Evolutionary conservation across 2,888 invertebrate species (phyloP), one percentile per base, ranked within the genome.

Genomic region (Hyppa rectilinea): DNA sequence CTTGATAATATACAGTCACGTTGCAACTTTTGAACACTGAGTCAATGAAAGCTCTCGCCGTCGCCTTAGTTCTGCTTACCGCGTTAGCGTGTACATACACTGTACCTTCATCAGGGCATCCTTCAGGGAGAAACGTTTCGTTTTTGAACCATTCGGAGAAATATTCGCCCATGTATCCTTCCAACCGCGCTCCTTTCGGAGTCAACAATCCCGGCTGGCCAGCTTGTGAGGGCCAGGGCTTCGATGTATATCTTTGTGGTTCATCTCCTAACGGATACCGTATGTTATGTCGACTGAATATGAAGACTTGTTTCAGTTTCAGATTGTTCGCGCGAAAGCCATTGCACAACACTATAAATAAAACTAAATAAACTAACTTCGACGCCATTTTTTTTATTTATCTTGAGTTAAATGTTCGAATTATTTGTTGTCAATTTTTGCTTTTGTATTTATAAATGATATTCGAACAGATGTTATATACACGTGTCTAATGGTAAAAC

Each of bases 161-260:
- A 53, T 82, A 84, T 70, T 78, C 66, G 1, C 80, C 84, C 74
- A 84, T 79, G n/a, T 77, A 71, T 4, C 77, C 62, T 74, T 84
- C 84, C 26, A 74, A 9, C 26, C 40, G 31, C 23, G 56, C 68
- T 52, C 84, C 84, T 64, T 61, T 80, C 4, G 47, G 43, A 1
- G 84, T 82, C 52, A 84, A 49, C 0, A n/a, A 1, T 31, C 76
- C 84, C 0, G 1, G 23, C 2, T 38, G 3, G 2, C 71, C 74
- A 38, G 9, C 10, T 2, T 2, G 38, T 61, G 23, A 7, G 0
- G 71, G 78, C 71, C 80, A 84, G 17, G 43, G 6, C 12, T 78
- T 84, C n/a, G 45, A 29, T 17, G 84, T 58, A 55, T 50, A 80
- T 70, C 40, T 75, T 2, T 29, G 2, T 9, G 70, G 12, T 10